phyloP scores from a whole-genome alignment of 92 coral and sea anemone genomes.

The Diadumene lineata region DNA sequence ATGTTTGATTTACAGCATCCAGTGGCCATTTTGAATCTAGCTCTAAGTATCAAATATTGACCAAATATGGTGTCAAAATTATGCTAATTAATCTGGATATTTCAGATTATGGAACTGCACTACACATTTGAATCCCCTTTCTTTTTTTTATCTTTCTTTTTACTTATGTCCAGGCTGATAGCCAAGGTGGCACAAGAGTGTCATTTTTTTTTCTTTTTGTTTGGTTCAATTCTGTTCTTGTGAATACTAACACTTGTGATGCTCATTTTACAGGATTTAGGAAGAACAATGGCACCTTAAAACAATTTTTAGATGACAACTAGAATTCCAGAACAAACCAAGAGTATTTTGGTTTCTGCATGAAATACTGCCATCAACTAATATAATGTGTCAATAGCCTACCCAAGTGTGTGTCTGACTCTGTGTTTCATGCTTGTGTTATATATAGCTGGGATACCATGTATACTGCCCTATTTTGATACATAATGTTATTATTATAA shows the following conservation, averaged over 20 bases:
- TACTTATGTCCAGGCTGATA: too few relatives aligned
- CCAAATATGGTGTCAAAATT: too few relatives aligned
- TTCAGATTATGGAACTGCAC: too few relatives aligned
- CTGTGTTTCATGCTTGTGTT: neutral
- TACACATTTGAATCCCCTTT: too few relatives aligned
- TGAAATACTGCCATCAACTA: neutral
- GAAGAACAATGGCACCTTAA: conserved; percentile 44
- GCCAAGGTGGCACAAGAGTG: too few relatives aligned
- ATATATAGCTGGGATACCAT: neutral
- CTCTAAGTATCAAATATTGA: too few relatives aligned
- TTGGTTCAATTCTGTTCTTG: neutral
- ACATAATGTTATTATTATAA: neutral
- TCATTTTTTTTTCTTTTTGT: too few relatives aligned
- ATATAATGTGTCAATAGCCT: neutral
- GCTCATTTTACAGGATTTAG: conserved; percentile 29
- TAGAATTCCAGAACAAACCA: neutral
- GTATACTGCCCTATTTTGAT: conserved; percentile 11
- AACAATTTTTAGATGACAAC: neutral
- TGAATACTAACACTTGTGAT: neutral
- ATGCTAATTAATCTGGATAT: too few relatives aligned
- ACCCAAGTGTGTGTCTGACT: neutral
- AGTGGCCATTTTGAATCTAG: too few relatives aligned
- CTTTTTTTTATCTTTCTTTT: too few relatives aligned
- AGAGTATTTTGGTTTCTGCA: neutral
- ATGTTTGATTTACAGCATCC: too few relatives aligned